Percentiles rank a stretch among this genome's conserved stretches.
These are phyloP conservation scores for Metopolophium dirhodum DNA, from an alignment of 1,140 invertebrate genomes.

Conservation along the genomic window DNA sequence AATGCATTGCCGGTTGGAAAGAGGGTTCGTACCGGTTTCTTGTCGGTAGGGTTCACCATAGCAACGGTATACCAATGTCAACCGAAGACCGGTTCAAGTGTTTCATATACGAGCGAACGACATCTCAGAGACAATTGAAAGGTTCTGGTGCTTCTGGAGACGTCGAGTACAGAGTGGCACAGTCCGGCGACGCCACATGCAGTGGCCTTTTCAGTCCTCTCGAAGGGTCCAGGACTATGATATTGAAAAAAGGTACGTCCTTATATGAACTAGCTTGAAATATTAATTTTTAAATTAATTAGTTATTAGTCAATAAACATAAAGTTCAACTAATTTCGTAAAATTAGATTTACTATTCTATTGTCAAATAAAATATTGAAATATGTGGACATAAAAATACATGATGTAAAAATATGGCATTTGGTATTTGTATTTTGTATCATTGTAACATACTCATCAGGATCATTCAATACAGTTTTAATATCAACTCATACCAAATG, in stretches of 20 bases:
- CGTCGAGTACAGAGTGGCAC: slow-evolving; percentile 64
- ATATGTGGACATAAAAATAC: not conserved
- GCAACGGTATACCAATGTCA: slow-evolving; percentile 75
- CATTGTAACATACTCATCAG: not conserved
- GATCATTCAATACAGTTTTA: not conserved
- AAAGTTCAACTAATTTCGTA: not conserved
- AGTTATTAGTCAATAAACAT: not conserved
- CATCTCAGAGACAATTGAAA: slow-evolving; percentile 28
- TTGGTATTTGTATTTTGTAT: not conserved
- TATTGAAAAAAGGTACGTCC: slow-evolving; percentile 67
- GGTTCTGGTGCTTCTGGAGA: slow-evolving; percentile 46
- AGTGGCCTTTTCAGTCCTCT: slow-evolving; percentile 68
- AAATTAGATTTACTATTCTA: not conserved
- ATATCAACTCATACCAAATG: not conserved
- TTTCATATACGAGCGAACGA: slow-evolving; percentile 84
- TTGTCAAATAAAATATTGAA: too few species aligned
- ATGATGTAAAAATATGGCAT: not conserved
- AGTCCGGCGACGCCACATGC: slow-evolving; percentile 78
- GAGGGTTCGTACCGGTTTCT: slow-evolving; percentile 71
- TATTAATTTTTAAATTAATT: not conserved
- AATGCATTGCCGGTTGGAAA: slow-evolving; percentile 73
- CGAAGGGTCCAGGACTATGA: slow-evolving; percentile 69
- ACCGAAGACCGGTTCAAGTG: slow-evolving; percentile 91
- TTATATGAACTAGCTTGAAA: not conserved
- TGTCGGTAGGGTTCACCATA: slow-evolving; percentile 74